Conservation (phyloP, 2,888 invertebrate genomes). For the Rhagonycha lutea region DNA sequence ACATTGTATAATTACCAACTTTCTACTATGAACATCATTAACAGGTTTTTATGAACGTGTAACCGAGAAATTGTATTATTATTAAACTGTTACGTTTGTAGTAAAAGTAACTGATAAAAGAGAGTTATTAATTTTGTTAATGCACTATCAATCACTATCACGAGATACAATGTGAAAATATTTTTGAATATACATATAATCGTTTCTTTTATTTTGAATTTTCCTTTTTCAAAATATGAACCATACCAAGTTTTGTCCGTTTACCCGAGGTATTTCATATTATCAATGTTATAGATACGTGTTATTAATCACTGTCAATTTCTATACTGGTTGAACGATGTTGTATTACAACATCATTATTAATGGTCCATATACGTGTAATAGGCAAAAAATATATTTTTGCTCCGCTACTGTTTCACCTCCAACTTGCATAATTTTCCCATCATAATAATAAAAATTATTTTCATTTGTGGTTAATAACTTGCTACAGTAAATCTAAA, state of each 20-base stretch:
- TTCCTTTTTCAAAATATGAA: not conserved
- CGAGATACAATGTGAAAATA: not conserved
- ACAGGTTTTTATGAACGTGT: not conserved
- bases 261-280: slow-evolving; percentile 39
- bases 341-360: slow-evolving; percentile 46
- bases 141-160: not conserved
- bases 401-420: slow-evolving; percentile 40
- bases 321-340: slow-evolving; percentile 40
- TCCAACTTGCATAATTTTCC: slow-evolving; percentile 2
- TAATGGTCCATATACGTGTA: slow-evolving; percentile 42
- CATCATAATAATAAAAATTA: not conserved
- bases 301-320: slow-evolving; percentile 47
- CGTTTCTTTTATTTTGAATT: not conserved
- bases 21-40: not conserved
- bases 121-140: not conserved
- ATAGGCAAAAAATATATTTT: slow-evolving; percentile 39
- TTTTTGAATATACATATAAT: not conserved
- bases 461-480: not conserved
- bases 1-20: not conserved
- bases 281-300: slow-evolving; percentile 41
- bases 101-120: not conserved
- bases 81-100: not conserved
- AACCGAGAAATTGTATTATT: not conserved
- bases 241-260: slow-evolving; percentile 23
- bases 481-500: not conserved